Percentiles rank a stretch among this genome's conserved stretches.
Conservation (phyloP, 2,888 invertebrate genomes). For the Drosophila buzzatii region DNA sequence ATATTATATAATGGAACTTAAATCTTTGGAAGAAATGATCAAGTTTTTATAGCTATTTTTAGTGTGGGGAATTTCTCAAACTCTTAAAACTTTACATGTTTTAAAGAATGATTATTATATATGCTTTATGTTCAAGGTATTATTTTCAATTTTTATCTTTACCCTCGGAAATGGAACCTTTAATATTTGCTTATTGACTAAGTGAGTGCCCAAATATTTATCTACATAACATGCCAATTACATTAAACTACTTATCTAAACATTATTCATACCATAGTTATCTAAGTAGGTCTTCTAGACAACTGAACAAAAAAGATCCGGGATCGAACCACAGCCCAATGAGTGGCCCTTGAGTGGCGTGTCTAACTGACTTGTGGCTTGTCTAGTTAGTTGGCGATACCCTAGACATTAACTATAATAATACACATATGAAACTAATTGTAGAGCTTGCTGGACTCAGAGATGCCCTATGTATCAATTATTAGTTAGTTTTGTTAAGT, state of each 20-base stretch:
- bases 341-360: background rate
- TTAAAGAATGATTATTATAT: too few species aligned
- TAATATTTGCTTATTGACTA: background rate
- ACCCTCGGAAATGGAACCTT: background rate
- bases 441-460: background rate
- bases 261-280: background rate
- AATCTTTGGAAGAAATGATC: too few species aligned
- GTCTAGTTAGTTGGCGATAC: background rate
- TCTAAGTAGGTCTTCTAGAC: background rate
- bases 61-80: too few species aligned
- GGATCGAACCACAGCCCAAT: slow-evolving; percentile 1
- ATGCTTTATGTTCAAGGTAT: too few species aligned
- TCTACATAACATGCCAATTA: background rate
- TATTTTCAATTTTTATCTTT: too few species aligned
- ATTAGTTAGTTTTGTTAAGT: slow-evolving; percentile 1
- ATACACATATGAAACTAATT: background rate
- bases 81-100: too few species aligned
- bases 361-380: background rate
- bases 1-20: too few species aligned
- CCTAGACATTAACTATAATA: background rate
- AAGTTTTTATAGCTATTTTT: too few species aligned
- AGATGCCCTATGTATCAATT: background rate
- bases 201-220: background rate
- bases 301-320: background rate
- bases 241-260: background rate